Percentiles rank a stretch among this genome's conserved stretches.
Evolutionary conservation across 64 coral and sea anemone species (phyloP).

Genomic region (Stichodactyla helianthus): DNA sequence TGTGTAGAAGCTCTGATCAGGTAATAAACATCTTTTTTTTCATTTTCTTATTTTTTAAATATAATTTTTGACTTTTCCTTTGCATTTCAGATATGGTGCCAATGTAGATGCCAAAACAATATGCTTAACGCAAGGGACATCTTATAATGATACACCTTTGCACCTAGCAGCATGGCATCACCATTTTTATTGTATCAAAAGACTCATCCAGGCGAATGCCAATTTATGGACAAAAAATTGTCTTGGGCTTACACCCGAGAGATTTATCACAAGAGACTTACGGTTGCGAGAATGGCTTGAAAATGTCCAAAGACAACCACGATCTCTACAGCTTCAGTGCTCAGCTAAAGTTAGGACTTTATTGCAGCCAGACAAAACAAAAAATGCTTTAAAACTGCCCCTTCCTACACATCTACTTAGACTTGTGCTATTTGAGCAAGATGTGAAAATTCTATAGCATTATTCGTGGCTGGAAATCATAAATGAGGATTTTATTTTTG

Average conservation of each 20-base stretch:
- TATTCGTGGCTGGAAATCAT: background rate
- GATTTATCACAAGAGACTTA: conserved; percentile 81
- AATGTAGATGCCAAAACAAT: conserved; percentile 84
- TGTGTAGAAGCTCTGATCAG: conserved; percentile 86
- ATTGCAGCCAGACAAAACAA: conserved; percentile 77
- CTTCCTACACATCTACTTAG: conserved; percentile 58
- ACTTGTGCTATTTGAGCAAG: conserved; percentile 79
- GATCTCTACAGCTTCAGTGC: conserved; percentile 75
- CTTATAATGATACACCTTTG: conserved; percentile 85
- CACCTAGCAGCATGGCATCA: conserved; percentile 81
- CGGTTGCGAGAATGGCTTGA: conserved; percentile 82
- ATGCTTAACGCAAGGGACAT: conserved; percentile 74
- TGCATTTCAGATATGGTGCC: conserved; percentile 61
- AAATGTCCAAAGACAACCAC: conserved; percentile 54
- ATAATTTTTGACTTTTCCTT: too few relatives aligned
- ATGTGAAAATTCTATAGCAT: conserved; percentile 89
- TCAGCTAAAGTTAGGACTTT: conserved; percentile 72
- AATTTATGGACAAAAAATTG: conserved; percentile 98
- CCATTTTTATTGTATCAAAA: conserved; percentile 80
- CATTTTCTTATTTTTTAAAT: too few relatives aligned
- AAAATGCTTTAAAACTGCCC: conserved; percentile 73
- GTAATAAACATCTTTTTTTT: conserved; percentile 20
- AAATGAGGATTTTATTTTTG: conserved; percentile 3
- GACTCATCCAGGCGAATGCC: conserved; percentile 84
- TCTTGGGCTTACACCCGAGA: conserved; percentile 67